Conservation (phyloP, 2,113 vertebrate species). For the Heteronetta atricapilla region DNA sequence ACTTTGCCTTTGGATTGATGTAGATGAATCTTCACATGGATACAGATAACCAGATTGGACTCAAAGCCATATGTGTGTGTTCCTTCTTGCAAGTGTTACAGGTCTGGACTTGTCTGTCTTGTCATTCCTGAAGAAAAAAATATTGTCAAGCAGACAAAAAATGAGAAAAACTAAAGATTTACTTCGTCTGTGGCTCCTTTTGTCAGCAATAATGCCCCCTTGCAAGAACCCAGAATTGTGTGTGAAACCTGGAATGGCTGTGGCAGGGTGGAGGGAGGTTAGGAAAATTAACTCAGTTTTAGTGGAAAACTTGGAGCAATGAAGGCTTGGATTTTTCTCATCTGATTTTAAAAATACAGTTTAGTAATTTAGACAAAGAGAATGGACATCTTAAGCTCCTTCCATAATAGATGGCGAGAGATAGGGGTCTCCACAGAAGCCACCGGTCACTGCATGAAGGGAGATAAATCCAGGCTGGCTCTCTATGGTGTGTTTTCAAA, state of each 20-base stretch:
- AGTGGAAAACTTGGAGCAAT: neutral
- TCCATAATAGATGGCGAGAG: neutral
- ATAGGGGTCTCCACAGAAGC: rapidly evolving
- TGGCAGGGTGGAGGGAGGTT: neutral
- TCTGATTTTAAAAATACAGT: neutral
- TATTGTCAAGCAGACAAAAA: neutral
- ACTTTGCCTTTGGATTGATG: neutral
- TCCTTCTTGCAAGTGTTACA: neutral
- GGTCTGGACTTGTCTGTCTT: neutral
- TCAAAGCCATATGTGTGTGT: neutral
- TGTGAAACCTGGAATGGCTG: rapidly evolving
- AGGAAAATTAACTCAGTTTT: neutral
- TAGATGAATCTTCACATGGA: neutral
- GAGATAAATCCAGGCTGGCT: neutral
- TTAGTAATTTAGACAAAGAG: neutral
- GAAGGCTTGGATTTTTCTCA: neutral
- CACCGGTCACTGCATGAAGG: neutral
- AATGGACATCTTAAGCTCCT: neutral
- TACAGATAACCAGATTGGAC: neutral
- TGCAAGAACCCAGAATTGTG: rapidly evolving
- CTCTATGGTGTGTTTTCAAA: too few species aligned
- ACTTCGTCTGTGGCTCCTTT: rapidly evolving
- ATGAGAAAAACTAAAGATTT: rapidly evolving
- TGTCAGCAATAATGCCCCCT: rapidly evolving
- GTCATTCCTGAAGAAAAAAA: neutral